Conservation (phyloP, 2,888 invertebrate species). For the Tenthredo distinguenda region DNA sequence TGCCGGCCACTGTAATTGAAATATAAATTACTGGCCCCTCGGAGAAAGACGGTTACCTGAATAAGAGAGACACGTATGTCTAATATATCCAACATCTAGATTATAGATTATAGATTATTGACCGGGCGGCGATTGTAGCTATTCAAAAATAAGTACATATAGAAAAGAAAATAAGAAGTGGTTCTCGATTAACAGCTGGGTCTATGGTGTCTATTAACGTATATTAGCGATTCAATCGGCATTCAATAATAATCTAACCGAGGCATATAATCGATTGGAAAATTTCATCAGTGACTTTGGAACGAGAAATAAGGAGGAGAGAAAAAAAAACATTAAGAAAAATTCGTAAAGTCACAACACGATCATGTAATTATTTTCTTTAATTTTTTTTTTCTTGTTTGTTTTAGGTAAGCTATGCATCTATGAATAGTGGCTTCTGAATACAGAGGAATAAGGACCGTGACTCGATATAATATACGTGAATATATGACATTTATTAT, state of each 20-base stretch:
- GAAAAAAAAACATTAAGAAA: neutral
- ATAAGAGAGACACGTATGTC: neutral
- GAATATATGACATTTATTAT: neutral
- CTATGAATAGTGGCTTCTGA: neutral
- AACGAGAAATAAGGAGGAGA: neutral
- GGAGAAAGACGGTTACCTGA: neutral
- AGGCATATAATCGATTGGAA: neutral
- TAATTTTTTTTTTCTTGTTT: neutral
- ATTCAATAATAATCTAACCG: neutral
- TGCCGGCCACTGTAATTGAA: conserved; percentile 24
- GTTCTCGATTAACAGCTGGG: neutral
- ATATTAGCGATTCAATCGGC: neutral
- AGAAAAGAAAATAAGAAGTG: neutral
- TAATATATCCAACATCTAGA: conserved; percentile 3
- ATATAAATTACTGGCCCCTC: conserved; percentile 37
- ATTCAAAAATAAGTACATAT: neutral
- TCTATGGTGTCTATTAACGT: neutral
- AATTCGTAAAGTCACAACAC: neutral
- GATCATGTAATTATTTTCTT: neutral
- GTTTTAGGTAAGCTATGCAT: neutral
- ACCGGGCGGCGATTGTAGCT: neutral
- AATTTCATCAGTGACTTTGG: neutral
- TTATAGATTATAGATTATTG: conserved; percentile 6
- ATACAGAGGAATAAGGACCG: neutral
- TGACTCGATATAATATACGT: neutral